Evolutionary conservation across 1,140 invertebrate species (phyloP).

Genomic region (Lutraria rhynchaena): DNA sequence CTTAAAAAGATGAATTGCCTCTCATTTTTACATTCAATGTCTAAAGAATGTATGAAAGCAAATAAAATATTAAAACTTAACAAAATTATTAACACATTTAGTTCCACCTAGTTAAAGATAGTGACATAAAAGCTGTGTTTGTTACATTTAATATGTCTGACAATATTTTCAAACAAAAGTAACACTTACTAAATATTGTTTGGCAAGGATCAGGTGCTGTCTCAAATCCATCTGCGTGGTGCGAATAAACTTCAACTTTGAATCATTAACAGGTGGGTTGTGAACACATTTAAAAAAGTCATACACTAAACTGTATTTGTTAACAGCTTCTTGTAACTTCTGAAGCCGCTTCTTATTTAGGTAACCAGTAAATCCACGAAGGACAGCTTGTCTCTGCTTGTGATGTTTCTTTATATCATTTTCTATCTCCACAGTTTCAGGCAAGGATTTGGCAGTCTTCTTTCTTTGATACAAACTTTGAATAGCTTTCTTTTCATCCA

Average conservation of each 20-base stretch:
- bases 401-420: conserved; percentile 21
- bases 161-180: too few species aligned
- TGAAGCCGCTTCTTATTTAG: conserved; percentile 54
- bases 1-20: too few species aligned
- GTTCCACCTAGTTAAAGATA: too few species aligned
- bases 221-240: conserved; percentile 55
- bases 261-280: conserved; percentile 26
- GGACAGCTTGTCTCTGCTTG: conserved; percentile 39
- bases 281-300: conserved; percentile 27
- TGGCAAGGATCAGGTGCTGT: conserved; percentile 51
- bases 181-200: conserved; percentile 50
- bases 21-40: too few species aligned
- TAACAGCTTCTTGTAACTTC: conserved; percentile 38
- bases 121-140: too few species aligned
- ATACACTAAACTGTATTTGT: conserved; percentile 51
- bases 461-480: conserved; percentile 1
- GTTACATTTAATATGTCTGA: too few species aligned
- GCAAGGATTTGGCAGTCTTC: not conserved
- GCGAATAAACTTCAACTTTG: conserved; percentile 36
- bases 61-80: too few species aligned
- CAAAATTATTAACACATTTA: too few species aligned
- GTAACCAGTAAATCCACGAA: conserved; percentile 53
- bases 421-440: conserved; percentile 3
- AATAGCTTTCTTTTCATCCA: conserved; percentile 24
- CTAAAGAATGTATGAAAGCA: too few species aligned